Evolutionary conservation across 1,140 invertebrate species (phyloP).

Genomic region (Bactericera cockerelli): DNA sequence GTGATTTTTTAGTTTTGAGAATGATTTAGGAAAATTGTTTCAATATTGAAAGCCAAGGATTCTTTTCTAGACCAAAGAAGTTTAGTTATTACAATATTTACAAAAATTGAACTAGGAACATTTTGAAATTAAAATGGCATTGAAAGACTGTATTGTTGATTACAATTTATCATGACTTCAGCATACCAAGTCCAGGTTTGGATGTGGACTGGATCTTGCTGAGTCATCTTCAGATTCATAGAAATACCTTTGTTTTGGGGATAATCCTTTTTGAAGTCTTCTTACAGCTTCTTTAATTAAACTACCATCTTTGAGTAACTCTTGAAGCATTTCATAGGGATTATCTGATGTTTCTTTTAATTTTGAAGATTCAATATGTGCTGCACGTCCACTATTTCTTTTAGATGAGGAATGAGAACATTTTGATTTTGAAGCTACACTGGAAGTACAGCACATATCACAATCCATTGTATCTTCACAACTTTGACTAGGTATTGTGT

Average conservation of each 20-base stretch:
- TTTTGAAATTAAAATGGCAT: neutral
- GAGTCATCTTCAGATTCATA: constrained; percentile 36
- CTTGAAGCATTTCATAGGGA: constrained; percentile 48
- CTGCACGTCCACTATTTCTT: constrained; percentile 8
- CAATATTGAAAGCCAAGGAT: no score
- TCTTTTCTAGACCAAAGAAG: no score
- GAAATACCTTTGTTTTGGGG: constrained; percentile 32
- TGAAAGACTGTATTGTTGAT: neutral
- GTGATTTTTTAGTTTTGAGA: no score
- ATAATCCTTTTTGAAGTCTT: constrained; percentile 38
- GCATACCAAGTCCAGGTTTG: neutral
- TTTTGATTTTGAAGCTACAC: constrained; percentile 14
- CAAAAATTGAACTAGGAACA: constrained; percentile 4
- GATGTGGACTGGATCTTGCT: constrained; percentile 14
- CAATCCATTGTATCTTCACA: constrained; percentile 30
- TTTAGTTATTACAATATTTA: no score
- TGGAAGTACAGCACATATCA: constrained; percentile 26
- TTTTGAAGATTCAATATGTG: constrained; percentile 9
- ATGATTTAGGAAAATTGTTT: no score
- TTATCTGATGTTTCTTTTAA: constrained; percentile 31
- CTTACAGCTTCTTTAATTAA: constrained; percentile 55
- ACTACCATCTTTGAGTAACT: constrained; percentile 42
- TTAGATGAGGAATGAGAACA: constrained; percentile 19
- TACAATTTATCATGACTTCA: no score
- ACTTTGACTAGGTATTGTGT: constrained; percentile 35